Conservation (phyloP, 2,888 invertebrate species). For the Dione juno region DNA sequence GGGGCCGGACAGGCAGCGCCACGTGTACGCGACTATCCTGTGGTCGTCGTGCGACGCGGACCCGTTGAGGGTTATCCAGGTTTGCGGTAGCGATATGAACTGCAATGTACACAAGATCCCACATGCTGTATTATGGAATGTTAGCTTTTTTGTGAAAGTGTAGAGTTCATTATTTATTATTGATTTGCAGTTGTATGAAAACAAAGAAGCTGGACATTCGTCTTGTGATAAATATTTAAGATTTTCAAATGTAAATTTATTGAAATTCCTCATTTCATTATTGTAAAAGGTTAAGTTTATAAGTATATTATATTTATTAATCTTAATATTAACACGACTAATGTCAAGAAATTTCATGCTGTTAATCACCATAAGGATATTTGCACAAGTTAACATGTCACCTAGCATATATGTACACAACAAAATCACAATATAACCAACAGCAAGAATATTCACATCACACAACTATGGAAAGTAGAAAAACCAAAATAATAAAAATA, state of each 20-base stretch:
- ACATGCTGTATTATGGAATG: not conserved
- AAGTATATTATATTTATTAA: no score
- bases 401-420: not conserved
- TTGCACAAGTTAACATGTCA: not conserved
- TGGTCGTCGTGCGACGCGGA: conserved; percentile 92
- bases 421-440: not conserved
- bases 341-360: not conserved
- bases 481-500: no score
- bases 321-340: not conserved
- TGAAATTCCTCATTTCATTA: no score
- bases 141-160: no score
- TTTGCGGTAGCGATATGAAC: conserved; percentile 93
- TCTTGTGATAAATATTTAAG: no score
- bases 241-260: no score
- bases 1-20: conserved; percentile 91
- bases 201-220: no score
- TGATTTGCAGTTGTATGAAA: no score
- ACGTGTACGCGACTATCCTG: conserved; percentile 90
- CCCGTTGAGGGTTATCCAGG: conserved; percentile 91
- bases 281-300: no score
- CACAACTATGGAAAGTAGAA: not conserved
- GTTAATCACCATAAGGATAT: not conserved
- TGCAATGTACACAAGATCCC: conserved; percentile 55
- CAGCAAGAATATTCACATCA: not conserved
- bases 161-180: no score